Percentiles rank a stretch among this genome's conserved stretches.
phyloP scores from a whole-genome alignment of 2,888 invertebrate genomes.

The Macaria notata region DNA sequence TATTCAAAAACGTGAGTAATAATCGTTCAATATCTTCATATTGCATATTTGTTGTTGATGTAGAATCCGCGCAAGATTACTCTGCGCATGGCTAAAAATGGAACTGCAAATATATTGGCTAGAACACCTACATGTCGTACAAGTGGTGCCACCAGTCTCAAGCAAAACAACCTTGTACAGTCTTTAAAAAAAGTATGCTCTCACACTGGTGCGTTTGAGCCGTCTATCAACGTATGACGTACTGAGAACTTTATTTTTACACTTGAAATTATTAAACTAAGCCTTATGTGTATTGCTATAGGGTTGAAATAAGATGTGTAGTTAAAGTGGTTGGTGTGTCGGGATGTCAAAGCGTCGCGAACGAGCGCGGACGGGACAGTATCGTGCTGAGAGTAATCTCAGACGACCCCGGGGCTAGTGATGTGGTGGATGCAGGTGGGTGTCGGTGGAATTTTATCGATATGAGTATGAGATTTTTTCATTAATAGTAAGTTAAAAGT shows the following conservation, averaged over 20 bases:
- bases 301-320: constrained; percentile 32
- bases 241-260: constrained; percentile 44
- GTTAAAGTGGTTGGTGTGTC: constrained; percentile 53
- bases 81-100: too few relatives aligned
- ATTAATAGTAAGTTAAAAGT: too few relatives aligned
- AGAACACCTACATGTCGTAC: too few relatives aligned
- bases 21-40: constrained; percentile 77
- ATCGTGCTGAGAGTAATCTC: constrained; percentile 82
- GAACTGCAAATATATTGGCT: too few relatives aligned
- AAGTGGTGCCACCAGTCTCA: too few relatives aligned
- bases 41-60: constrained; percentile 67
- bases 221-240: constrained; percentile 80
- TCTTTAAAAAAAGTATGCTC: constrained; percentile 47
- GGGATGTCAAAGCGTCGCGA: constrained; percentile 82
- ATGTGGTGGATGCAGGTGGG: constrained; percentile 39
- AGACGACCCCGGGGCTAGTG: constrained; percentile 65
- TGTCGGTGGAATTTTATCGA: constrained; percentile 37
- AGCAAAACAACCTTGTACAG: too few relatives aligned
- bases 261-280: constrained; percentile 28
- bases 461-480: too few relatives aligned
- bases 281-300: constrained; percentile 36
- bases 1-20: constrained; percentile 57
- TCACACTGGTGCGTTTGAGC: constrained; percentile 64
- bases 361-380: constrained; percentile 80
- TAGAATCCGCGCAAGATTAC: constrained; percentile 3